Percentiles rank a stretch among this genome's conserved stretches.
phyloP scores from a whole-genome alignment of 2,888 invertebrate genomes.

The Drosophila ochracea region DNA sequence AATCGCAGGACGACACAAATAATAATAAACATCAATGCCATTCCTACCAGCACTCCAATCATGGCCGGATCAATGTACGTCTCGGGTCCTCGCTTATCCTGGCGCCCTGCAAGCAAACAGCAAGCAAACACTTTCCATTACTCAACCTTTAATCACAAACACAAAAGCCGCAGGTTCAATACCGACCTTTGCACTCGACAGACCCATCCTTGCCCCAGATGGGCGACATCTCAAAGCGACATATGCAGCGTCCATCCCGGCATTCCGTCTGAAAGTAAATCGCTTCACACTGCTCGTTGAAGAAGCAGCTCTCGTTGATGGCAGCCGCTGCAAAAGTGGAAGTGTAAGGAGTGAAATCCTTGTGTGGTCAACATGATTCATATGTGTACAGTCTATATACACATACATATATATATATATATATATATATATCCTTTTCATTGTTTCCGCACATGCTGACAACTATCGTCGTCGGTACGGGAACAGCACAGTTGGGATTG shows the following conservation, averaged over 20 bases:
- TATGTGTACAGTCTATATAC: constrained; percentile 7
- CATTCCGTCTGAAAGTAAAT: constrained; percentile 91
- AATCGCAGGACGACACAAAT: constrained; percentile 96
- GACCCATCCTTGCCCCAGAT: constrained; percentile 89
- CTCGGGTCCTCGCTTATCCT: constrained; percentile 88
- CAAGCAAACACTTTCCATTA: constrained; percentile 35
- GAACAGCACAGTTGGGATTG: constrained; percentile 8
- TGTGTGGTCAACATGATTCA: constrained; percentile 37
- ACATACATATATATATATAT: background rate
- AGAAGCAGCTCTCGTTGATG: constrained; percentile 93
- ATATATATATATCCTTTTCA: constrained; percentile 8
- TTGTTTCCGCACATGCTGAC: constrained; percentile 43
- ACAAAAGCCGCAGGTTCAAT: background rate
- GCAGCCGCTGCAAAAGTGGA: constrained; percentile 87
- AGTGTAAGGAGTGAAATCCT: constrained; percentile 15
- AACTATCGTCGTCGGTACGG: constrained; percentile 17
- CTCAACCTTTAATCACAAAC: constrained; percentile 6
- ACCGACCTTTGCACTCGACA: constrained; percentile 90
- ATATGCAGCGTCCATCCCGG: constrained; percentile 91
- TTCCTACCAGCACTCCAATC: constrained; percentile 95
- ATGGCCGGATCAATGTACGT: constrained; percentile 94
- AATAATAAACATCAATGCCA: constrained; percentile 97
- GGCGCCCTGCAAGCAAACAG: constrained; percentile 82
- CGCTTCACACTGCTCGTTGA: constrained; percentile 93
- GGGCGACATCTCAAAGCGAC: constrained; percentile 92